Evolutionary conservation across 2,888 invertebrate genomes (phyloP), one percentile per base, ranked within the genome.

Genomic region (Elegia similella): DNA sequence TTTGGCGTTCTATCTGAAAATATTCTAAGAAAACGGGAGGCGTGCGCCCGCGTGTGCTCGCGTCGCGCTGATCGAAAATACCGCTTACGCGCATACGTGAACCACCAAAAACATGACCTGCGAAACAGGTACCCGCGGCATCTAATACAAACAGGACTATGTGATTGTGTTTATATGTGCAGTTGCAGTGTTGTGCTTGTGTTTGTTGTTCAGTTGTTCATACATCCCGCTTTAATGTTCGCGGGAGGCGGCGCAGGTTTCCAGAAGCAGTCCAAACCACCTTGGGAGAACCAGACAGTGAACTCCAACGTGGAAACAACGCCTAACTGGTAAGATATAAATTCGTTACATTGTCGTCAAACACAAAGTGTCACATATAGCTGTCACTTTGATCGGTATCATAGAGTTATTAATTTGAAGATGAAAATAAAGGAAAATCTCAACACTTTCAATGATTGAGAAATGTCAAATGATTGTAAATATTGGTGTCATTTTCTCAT

Each of bases 161-260:
- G 59, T 67, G 65, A 56, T 59, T 3, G 23, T 23, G 23, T 23
- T 5, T 23, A 23, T 16, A 42, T 59, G 42, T 55, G 56, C 29
- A 42, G 42, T 43, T 15, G 56, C 58, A 56, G 38, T 38, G 46
- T 59, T 10, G 44, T 56, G 57, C 46, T 58, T 60, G 61, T 55
- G 52, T 23, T 23, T 55, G 44, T 30, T 44, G 47, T 34, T 10
- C 38, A 42, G 29, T 43, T 32, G 38, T 23, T 46, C 10, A 16
- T 43, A 56, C 59, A 63, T 38, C 55, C 61, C 29, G 65, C 57
- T 63, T 74, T 72, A 64, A 89, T 89, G 89, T 88, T 89, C 61
- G 88, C 88, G 66, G 88, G 88, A 2, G 88, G 88, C 7, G 88
- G 88, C 29, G 88, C 88, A 8, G 88, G 88, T 7, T 88, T 88